Base-by-base conservation (phyloP, 2,113 vertebrate genomes). In the Carassius auratus region DNA sequence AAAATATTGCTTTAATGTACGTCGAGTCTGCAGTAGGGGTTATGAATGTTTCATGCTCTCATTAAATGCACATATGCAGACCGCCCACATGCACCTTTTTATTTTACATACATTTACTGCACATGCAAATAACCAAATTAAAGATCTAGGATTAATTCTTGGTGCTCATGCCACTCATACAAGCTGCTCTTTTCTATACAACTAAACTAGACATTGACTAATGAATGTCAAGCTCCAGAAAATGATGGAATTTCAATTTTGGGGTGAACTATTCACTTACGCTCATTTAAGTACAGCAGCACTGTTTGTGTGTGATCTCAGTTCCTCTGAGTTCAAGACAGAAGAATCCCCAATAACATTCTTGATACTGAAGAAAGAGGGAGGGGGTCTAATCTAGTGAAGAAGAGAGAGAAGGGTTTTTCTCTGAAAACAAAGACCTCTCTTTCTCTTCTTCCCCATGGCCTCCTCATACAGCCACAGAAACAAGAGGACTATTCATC, bases 401-500 rank as follows among this genome's bases (percentile, higher is more conserved):
- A 59, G 8, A 62, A 26, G 48, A 30, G n/a, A 52, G 48, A 59
- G 21, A 71, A 3, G 23, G 5, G 59, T 21, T 61, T 61, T 61
- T 61, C 57, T 59, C 57, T 83, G 12, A 86, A 30, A 88, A 88
- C 79, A 89, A 89, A 87, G 87, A 75, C 76, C 64, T 83, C 78
- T 45, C 59, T 87, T 48, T 88, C n/a, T 30, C 14, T 26, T 61
- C 50, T 81, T 88, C 75, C 80, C 52, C 15, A 85, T 50, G 69
- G 68, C 86, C 48, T 89, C 81, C 78, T 85, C 79, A 88, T 57
- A 83, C 85, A 66, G 59, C 30, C 4, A 21, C 52, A 84, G 84
- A 81, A 89, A 88, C 87, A 89, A 89, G 79, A 87, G 55, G 55
- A 68, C 81, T 76, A 87, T 89, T 88, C 59, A 50, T 62, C 57